These are phyloP conservation scores for Bombus picipes DNA, from an alignment of 1,140 invertebrate species.

Conservation along the genomic window DNA sequence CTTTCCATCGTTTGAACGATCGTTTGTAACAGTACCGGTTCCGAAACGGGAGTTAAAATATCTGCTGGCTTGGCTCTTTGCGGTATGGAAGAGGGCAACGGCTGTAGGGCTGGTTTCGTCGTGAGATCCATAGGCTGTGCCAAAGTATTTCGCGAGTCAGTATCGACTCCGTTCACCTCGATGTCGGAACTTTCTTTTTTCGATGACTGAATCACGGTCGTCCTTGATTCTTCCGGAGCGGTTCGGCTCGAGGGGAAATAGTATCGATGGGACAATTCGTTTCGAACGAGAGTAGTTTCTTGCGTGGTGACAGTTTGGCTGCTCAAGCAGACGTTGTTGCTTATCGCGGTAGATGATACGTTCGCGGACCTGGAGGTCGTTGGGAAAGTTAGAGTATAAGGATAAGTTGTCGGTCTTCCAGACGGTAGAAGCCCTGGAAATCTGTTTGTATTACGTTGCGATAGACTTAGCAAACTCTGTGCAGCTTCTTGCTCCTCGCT, in stretches of 20 bases:
- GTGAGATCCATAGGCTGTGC: slow-evolving; percentile 85
- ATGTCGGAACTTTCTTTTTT: slow-evolving; percentile 69
- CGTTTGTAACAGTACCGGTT: slow-evolving; percentile 85
- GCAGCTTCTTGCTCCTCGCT: slow-evolving; percentile 93
- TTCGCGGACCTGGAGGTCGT: slow-evolving; percentile 46
- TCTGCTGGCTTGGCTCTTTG: slow-evolving; percentile 76
- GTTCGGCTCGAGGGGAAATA: slow-evolving; percentile 77
- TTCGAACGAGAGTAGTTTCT: slow-evolving; percentile 71
- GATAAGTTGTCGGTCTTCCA: slow-evolving; percentile 85
- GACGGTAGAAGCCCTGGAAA: slow-evolving; percentile 84
- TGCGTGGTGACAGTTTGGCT: slow-evolving; percentile 51
- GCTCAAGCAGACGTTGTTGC: slow-evolving; percentile 49
- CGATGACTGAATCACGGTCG: slow-evolving; percentile 71
- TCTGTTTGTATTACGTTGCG: slow-evolving; percentile 81
- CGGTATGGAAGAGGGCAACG: slow-evolving; percentile 65
- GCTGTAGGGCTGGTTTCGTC: slow-evolving; percentile 79
- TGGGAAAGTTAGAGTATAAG: slow-evolving; percentile 82
- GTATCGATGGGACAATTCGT: slow-evolving; percentile 75
- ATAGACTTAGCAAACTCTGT: slow-evolving; percentile 91
- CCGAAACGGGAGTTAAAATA: slow-evolving; percentile 85
- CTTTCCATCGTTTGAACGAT: slow-evolving; percentile 86
- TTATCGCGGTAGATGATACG: slow-evolving; percentile 55
- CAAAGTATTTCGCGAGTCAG: slow-evolving; percentile 45
- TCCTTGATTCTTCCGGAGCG: slow-evolving; percentile 69
- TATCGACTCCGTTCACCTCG: slow-evolving; percentile 64